A percentile compares a stretch with the other conserved stretches of the same genome.
Evolutionary conservation across 2,797 vertebrate species (phyloP).

Genomic region (Ciconia nigra): DNA sequence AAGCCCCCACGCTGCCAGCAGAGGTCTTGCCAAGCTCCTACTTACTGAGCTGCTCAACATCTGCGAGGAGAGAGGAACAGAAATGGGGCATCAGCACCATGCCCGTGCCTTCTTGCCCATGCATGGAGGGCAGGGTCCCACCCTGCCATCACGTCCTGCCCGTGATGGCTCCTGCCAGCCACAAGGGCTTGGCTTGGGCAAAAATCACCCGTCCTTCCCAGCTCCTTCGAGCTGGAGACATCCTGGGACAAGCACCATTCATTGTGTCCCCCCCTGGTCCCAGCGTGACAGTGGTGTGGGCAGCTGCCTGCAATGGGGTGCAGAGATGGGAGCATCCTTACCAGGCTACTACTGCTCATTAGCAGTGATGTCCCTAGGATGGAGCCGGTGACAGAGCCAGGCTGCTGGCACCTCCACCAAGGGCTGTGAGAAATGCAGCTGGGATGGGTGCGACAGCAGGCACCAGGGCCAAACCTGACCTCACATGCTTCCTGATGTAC

Average conservation of each 20-base stretch:
- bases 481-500: background rate
- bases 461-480: too few species aligned
- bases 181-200: background rate
- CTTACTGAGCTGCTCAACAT: fast-evolving
- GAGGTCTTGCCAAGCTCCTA: background rate
- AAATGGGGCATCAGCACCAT: fast-evolving
- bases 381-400: background rate
- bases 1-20: fast-evolving
- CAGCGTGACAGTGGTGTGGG: fast-evolving
- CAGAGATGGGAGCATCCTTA: background rate
- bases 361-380: too few species aligned
- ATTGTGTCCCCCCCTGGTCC: background rate
- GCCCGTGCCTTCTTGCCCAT: background rate
- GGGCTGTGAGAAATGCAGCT: background rate
- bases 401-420: background rate
- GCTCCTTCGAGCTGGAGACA: background rate
- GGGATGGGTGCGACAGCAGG: background rate
- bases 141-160: background rate
- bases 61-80: background rate
- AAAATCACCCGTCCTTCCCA: background rate
- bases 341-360: fast-evolving
- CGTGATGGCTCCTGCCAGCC: background rate
- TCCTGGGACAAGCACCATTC: background rate
- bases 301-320: background rate
- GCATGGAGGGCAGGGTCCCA: background rate